Percentiles rank a stretch among this genome's conserved stretches.
phyloP scores from a whole-genome alignment of 1,140 invertebrate genomes.

The Leptestheria dahalacensis region DNA sequence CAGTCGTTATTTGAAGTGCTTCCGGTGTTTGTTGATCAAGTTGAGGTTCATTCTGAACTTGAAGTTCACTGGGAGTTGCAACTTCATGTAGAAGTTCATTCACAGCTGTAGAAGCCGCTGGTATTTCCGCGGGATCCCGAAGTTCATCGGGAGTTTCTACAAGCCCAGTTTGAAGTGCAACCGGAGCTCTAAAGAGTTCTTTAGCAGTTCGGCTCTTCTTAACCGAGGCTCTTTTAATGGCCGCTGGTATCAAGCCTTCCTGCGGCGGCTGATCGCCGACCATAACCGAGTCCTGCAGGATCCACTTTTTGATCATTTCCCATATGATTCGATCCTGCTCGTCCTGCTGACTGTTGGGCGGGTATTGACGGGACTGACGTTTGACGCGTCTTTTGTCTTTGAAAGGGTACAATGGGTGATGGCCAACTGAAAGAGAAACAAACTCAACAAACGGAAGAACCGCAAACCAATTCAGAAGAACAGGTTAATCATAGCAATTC shows the following conservation, averaged over 20 bases:
- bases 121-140: too few species aligned
- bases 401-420: background rate
- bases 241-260: too few species aligned
- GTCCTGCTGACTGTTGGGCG: constrained; percentile 29
- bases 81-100: background rate
- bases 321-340: constrained; percentile 11
- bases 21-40: too few species aligned
- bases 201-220: too few species aligned
- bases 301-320: constrained; percentile 11
- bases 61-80: background rate
- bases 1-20: too few species aligned
- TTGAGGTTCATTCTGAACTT: background rate
- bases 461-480: background rate
- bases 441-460: background rate
- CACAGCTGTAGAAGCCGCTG: too few species aligned
- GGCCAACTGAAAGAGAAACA: background rate
- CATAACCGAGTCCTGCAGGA: constrained; percentile 2
- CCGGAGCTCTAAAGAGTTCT: too few species aligned
- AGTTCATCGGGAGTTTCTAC: too few species aligned
- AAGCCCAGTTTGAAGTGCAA: too few species aligned
- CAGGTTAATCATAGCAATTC: too few species aligned
- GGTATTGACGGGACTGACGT: background rate
- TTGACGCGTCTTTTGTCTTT: background rate
- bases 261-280: constrained; percentile 1
- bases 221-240: constrained; percentile 2